Conservation (phyloP, 2,113 vertebrate species). For the Phyllostomus discolor region DNA sequence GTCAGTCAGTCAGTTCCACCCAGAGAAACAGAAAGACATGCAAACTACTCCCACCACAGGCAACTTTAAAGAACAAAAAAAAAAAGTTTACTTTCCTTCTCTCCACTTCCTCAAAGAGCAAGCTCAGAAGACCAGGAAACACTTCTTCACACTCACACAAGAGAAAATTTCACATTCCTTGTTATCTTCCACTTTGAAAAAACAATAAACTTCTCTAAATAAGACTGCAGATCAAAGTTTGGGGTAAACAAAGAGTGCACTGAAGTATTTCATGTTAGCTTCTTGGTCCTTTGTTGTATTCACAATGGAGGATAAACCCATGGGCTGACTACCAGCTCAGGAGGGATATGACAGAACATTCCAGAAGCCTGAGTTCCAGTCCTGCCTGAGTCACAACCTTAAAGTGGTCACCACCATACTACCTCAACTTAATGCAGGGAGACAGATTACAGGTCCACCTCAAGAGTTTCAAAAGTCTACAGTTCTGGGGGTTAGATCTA, state of each 20-base stretch:
- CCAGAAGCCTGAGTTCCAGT: not conserved
- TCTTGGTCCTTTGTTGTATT: not conserved
- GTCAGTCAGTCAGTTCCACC: not conserved
- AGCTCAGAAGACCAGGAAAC: not conserved
- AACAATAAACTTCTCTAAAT: not conserved
- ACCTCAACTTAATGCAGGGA: rapidly evolving
- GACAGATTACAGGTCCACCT: not conserved
- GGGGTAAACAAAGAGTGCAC: not conserved
- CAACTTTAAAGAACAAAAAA: not conserved
- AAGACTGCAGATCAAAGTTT: not conserved
- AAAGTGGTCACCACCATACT: not conserved
- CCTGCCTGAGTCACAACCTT: not conserved
- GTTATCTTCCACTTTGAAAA: not conserved
- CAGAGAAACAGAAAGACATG: not conserved
- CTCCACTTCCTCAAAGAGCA: not conserved
- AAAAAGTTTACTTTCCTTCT: not conserved
- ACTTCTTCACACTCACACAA: not conserved
- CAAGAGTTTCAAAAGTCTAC: not conserved
- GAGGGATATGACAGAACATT: not conserved
- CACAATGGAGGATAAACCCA: not conserved
- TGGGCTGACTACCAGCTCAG: not conserved
- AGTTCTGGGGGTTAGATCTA: not conserved
- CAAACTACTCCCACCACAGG: not conserved
- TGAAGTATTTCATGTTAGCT: not conserved
- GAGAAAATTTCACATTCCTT: not conserved